phyloP scores from a whole-genome alignment of 2,113 vertebrate genomes.

The Scalopus aquaticus region DNA sequence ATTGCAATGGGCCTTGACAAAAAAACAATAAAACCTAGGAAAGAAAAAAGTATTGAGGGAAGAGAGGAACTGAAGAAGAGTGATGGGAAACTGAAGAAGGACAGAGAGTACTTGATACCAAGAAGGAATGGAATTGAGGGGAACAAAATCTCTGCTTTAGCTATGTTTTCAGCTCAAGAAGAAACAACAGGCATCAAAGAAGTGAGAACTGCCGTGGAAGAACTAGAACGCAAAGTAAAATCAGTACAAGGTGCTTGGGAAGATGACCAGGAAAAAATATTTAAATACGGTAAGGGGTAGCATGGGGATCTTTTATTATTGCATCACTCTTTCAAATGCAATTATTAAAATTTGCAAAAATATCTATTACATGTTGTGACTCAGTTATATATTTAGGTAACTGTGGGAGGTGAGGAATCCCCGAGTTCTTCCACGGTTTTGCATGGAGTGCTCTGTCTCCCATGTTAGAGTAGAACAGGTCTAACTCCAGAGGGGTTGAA shows the following conservation, averaged over 20 bases:
- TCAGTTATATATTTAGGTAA: neutral
- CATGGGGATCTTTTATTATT: neutral
- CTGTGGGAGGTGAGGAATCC: neutral
- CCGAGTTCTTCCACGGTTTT: neutral
- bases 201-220: constrained; percentile 46
- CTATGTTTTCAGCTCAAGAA: neutral
- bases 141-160: neutral
- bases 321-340: neutral
- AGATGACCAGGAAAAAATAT: constrained; percentile 63
- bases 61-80: neutral
- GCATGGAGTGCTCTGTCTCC: neutral
- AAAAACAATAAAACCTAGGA: constrained; percentile 84
- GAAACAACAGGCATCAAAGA: neutral
- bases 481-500: neutral
- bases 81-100: neutral
- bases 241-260: constrained; percentile 19
- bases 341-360: neutral
- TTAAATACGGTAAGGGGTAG: constrained; percentile 70
- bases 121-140: neutral
- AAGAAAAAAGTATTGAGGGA: constrained; percentile 73
- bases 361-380: neutral
- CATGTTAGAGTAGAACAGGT: neutral
- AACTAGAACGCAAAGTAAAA: constrained; percentile 51
- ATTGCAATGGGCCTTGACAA: constrained; percentile 93
- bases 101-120: neutral